A percentile compares a stretch with the other conserved stretches of the same genome.
Evolutionary conservation across 64 coral and sea anemone genomes (phyloP).

Genomic region (Acropora yongei): DNA sequence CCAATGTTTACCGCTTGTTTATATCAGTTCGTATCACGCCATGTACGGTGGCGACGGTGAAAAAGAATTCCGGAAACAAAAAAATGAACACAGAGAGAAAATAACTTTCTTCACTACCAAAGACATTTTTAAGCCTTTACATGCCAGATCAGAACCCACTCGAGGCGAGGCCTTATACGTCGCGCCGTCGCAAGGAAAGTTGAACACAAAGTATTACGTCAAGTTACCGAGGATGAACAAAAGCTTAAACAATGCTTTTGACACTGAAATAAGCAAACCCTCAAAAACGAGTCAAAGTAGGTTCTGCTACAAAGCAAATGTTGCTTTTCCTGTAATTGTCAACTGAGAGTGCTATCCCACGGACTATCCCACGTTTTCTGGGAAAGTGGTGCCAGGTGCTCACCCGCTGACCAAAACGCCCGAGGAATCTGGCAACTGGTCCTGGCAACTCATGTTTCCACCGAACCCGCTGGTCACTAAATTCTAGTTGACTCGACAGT

Average conservation of each 20-base stretch:
- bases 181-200: constrained; percentile 24
- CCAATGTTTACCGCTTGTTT: constrained; percentile 65
- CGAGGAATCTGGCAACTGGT: too few species aligned
- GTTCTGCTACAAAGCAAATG: background rate
- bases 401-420: too few species aligned
- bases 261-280: constrained; percentile 11
- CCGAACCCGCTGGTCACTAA: too few species aligned
- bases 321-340: constrained; percentile 24
- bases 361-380: background rate
- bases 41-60: background rate
- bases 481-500: too few species aligned
- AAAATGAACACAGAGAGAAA: background rate
- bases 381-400: too few species aligned
- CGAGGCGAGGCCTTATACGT: constrained; percentile 63
- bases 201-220: background rate
- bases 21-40: constrained; percentile 82
- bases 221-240: constrained; percentile 11
- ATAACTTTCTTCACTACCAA: constrained; percentile 86
- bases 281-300: background rate
- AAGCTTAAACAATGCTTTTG: constrained; percentile 7
- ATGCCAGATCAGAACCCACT: constrained; percentile 48
- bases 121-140: constrained; percentile 74
- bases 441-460: too few species aligned
- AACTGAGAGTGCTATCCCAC: background rate
- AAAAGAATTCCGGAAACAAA: background rate